phyloP scores from a whole-genome alignment of 1,140 invertebrate genomes.

The Polypedilum pembai region DNA sequence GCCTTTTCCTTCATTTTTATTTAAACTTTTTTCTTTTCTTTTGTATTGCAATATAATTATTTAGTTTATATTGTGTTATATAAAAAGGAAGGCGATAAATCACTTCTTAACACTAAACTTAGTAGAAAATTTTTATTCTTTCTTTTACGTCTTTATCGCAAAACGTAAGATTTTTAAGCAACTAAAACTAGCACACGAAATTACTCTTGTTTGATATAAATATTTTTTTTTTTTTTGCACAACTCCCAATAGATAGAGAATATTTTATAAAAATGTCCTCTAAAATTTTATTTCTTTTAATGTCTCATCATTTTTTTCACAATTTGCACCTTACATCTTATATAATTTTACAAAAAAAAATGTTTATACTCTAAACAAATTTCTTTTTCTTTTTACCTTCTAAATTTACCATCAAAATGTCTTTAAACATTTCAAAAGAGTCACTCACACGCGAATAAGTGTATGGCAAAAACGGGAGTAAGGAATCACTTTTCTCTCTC shows the following conservation, averaged over 20 bases:
- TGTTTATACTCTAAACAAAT: neutral
- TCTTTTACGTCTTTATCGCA: neutral
- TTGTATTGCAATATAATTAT: neutral
- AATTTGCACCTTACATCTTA: neutral
- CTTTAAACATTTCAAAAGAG: neutral
- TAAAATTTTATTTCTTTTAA: neutral
- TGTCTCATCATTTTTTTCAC: neutral
- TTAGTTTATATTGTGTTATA: neutral
- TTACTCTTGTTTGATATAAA: neutral
- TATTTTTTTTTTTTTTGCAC: slow-evolving; percentile 19
- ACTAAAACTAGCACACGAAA: no score
- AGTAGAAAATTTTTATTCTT: neutral
- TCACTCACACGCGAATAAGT: no score
- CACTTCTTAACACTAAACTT: slow-evolving; percentile 8
- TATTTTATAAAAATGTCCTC: neutral
- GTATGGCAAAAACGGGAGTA: neutral
- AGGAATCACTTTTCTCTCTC: slow-evolving; percentile 12
- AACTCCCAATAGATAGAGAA: neutral
- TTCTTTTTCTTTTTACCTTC: neutral
- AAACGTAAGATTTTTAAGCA: no score
- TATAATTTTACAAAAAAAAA: neutral
- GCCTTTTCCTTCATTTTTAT: neutral
- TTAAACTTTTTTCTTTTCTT: neutral
- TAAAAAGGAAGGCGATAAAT: slow-evolving; percentile 4
- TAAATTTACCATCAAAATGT: neutral